phyloP scores from a whole-genome alignment of 2,797 vertebrate species.

The Gymnoscopelus braueri region DNA sequence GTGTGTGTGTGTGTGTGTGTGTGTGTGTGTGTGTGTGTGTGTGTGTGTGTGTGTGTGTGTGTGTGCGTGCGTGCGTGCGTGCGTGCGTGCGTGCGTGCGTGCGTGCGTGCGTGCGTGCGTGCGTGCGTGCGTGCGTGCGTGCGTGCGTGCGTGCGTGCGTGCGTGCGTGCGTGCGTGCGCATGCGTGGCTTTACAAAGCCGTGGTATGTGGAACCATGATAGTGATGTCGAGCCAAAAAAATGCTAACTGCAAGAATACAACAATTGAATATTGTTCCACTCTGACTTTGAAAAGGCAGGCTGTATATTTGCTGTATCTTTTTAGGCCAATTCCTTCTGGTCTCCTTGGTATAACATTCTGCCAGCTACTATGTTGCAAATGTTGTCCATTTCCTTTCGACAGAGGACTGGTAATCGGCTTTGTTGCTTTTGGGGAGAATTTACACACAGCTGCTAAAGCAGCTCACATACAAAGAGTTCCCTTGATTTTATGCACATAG shows the following conservation, averaged over 20 bases:
- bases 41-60: constrained; percentile 29
- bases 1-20: not conserved
- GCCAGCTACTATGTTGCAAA: not conserved
- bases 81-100: not conserved
- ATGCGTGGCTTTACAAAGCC: too few species aligned
- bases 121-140: too few species aligned
- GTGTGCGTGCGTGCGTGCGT: too few species aligned
- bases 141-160: constrained; percentile 1
- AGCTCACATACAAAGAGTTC: not conserved
- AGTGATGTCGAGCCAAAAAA: too few species aligned
- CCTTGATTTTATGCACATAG: too few species aligned
- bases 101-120: not conserved
- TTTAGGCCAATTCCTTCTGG: not conserved
- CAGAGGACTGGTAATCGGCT: not conserved
- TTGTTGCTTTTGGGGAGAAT: not conserved
- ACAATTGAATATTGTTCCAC: too few species aligned
- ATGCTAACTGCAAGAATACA: too few species aligned
- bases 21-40: not conserved
- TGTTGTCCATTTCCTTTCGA: not conserved
- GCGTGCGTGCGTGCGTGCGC: not conserved
- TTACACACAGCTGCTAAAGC: not conserved
- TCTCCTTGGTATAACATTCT: not conserved
- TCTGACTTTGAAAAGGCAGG: too few species aligned
- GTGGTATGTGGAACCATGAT: too few species aligned
- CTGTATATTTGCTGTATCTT: not conserved